phyloP scores from a whole-genome alignment of 2,797 vertebrate genomes.

The Chelon labrosus region DNA sequence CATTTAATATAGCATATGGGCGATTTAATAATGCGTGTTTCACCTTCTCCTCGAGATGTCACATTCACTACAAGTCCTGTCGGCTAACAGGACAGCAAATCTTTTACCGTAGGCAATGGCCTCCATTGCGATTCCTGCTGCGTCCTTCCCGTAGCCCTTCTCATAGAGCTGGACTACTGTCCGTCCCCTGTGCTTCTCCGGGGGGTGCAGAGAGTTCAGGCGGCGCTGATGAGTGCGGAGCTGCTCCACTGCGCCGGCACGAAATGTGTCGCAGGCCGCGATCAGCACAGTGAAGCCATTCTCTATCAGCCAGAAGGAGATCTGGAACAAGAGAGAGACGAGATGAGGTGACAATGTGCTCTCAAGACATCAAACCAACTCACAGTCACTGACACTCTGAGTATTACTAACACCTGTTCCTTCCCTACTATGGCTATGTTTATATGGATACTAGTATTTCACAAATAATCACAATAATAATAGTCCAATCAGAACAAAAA shows the following conservation, averaged over 20 bases:
- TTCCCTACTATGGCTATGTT: too few species aligned
- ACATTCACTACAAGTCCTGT: too few species aligned
- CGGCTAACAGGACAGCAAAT: background rate
- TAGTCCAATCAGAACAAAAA: too few species aligned
- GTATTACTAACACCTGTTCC: too few species aligned
- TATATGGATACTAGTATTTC: too few species aligned
- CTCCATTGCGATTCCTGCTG: conserved; percentile 98
- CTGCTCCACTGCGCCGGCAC: conserved; percentile 97
- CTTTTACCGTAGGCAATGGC: conserved; percentile 92
- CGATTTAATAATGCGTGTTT: background rate
- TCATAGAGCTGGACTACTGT: conserved; percentile 95
- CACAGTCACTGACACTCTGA: background rate
- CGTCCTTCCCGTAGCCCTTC: conserved; percentile 98
- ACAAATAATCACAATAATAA: too few species aligned
- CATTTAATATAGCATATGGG: background rate
- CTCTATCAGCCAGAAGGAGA: conserved; percentile 98
- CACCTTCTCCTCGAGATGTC: too few species aligned
- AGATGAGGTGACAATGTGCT: background rate
- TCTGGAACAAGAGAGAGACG: conserved; percentile 78
- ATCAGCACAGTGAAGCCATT: conserved; percentile 97
- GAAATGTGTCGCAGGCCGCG: conserved; percentile 97
- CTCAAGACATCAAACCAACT: too few species aligned
- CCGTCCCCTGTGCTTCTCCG: conserved; percentile 88
- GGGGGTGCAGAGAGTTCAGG: conserved; percentile 93
- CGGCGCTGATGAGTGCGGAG: conserved; percentile 96